phyloP scores from a whole-genome alignment of 2,797 vertebrate species.

The Sciaenops ocellatus region DNA sequence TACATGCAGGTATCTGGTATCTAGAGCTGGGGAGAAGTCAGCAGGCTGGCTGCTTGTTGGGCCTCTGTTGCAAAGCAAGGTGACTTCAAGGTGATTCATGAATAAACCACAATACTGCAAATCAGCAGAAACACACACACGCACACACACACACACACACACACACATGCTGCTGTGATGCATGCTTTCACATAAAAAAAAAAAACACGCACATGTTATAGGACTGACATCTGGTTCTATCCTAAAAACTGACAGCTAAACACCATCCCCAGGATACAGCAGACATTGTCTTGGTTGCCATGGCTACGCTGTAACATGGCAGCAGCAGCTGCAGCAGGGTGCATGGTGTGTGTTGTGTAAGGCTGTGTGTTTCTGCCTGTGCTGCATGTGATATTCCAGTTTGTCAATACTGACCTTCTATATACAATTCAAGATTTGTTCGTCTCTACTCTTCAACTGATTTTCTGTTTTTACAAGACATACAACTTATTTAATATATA shows the following conservation, averaged over 20 bases:
- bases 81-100: constrained; percentile 79
- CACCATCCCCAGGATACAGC: constrained; percentile 59
- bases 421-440: no score
- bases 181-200: neutral
- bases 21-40: constrained; percentile 25
- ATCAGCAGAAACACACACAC: constrained; percentile 12
- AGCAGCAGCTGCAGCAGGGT: constrained; percentile 59
- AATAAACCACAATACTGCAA: constrained; percentile 32
- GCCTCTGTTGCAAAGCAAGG: constrained; percentile 70
- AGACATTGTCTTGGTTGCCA: constrained; percentile 77
- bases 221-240: constrained; percentile 14
- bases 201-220: neutral
- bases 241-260: constrained; percentile 36
- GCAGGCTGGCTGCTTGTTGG: constrained; percentile 40
- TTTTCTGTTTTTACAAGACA: neutral
- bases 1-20: constrained; percentile 24
- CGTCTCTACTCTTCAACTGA: neutral
- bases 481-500: no score
- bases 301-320: constrained; percentile 73
- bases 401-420: neutral
- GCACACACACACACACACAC: constrained; percentile 9
- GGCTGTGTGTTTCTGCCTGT: constrained; percentile 18
- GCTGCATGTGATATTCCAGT: neutral
- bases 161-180: neutral
- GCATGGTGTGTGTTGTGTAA: constrained; percentile 6